Conservation (phyloP, 2,797 vertebrate species). For the Catamblyrhynchus diadema region DNA sequence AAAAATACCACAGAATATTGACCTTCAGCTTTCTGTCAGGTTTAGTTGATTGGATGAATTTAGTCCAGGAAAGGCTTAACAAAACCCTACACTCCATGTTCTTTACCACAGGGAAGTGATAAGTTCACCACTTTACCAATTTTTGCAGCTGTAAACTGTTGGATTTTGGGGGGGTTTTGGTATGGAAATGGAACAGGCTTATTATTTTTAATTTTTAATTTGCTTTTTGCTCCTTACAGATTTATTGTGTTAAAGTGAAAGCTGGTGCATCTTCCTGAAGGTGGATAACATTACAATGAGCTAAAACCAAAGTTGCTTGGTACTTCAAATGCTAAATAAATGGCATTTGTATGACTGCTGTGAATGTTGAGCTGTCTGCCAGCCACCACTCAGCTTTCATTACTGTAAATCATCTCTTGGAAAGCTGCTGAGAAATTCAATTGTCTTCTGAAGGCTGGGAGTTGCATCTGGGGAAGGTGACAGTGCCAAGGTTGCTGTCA, state of each 20-base stretch:
- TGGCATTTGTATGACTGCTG: not conserved
- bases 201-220: not conserved
- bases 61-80: not conserved
- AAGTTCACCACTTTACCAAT: not conserved
- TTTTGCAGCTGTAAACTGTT: not conserved
- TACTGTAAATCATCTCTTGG: not conserved
- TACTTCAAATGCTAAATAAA: not conserved
- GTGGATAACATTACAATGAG: not conserved
- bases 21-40: not conserved
- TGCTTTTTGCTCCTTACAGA: not conserved
- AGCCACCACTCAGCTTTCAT: not conserved
- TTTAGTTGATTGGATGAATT: not conserved
- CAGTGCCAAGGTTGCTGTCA: not conserved
- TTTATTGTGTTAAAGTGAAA: not conserved
- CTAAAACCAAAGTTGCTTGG: not conserved
- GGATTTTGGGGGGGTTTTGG: not conserved
- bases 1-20: not conserved
- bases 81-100: not conserved
- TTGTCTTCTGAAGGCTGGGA: not conserved
- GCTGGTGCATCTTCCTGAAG: not conserved
- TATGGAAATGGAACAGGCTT: accelerated
- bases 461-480: not conserved
- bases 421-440: not conserved
- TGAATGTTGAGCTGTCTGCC: not conserved
- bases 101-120: not conserved